phyloP scores from a whole-genome alignment of 2,113 vertebrate genomes.

The Chroicocephalus ridibundus region DNA sequence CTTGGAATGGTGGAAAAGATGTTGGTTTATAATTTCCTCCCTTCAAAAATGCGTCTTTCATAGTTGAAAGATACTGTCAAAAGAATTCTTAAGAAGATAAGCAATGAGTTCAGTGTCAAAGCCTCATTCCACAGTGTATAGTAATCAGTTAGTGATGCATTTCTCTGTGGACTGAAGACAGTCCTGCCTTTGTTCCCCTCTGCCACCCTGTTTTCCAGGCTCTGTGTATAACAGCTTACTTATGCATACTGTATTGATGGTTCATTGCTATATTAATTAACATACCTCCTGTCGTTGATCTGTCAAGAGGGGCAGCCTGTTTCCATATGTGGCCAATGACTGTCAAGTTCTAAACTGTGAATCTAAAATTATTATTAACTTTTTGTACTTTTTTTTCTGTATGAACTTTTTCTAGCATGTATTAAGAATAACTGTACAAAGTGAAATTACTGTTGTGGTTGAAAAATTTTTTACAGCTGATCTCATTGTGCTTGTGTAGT shows the following conservation, averaged over 20 bases:
- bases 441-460: not conserved
- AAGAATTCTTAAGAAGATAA: slow-evolving; percentile 52
- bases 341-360: not conserved
- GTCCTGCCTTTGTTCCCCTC: slow-evolving; percentile 40
- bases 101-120: slow-evolving; percentile 31
- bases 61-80: slow-evolving; percentile 24
- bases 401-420: not conserved
- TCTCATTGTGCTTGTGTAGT: not conserved
- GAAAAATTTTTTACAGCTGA: not conserved
- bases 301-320: not conserved
- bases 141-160: slow-evolving; percentile 26
- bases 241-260: not conserved
- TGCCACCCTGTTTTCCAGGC: not conserved
- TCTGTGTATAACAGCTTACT: not conserved
- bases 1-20: not conserved
- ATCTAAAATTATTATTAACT: not conserved
- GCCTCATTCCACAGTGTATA: slow-evolving; percentile 35
- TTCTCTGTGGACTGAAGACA: slow-evolving; percentile 33
- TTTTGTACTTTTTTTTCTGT: not conserved
- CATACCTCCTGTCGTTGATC: not conserved
- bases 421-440: not conserved
- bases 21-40: slow-evolving; percentile 29
- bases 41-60: slow-evolving; percentile 7
- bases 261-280: not conserved
- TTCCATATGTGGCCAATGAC: not conserved